A percentile compares a stretch with the other conserved stretches of the same genome.
These are phyloP conservation scores for Eueides isabella DNA, from an alignment of 1,140 invertebrate genomes.

Conservation along the genomic window DNA sequence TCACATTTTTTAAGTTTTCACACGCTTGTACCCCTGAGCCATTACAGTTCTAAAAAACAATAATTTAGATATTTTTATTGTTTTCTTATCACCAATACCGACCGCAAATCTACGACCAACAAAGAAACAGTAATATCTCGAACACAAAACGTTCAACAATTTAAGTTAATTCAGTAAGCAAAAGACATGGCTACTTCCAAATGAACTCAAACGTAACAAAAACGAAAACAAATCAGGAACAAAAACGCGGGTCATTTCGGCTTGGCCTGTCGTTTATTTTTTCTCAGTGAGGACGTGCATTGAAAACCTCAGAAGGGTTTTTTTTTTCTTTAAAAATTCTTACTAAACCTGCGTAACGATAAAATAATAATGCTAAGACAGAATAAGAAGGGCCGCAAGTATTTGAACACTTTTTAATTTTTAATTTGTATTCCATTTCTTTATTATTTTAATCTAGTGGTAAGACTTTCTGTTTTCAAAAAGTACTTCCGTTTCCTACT, in stretches of 20 bases:
- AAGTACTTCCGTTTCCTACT: too few species aligned
- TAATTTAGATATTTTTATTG: neutral
- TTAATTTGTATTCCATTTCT: conserved; percentile 51
- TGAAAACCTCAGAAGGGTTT: conserved; percentile 68
- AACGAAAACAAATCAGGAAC: conserved; percentile 80
- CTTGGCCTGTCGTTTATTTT: conserved; percentile 76
- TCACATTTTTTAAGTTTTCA: too few species aligned
- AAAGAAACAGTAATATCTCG: conserved; percentile 60
- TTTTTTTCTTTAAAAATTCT: conserved; percentile 66
- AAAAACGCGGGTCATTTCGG: conserved; percentile 81
- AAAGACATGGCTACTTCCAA: conserved; percentile 80
- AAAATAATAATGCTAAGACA: conserved; percentile 62
- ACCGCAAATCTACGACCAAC: conserved; percentile 55
- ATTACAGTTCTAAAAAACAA: neutral
- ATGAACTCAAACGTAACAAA: conserved; percentile 81
- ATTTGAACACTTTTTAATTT: conserved; percentile 67
- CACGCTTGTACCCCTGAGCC: too few species aligned
- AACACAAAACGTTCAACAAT: conserved; percentile 73
- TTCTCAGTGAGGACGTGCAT: conserved; percentile 77
- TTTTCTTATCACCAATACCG: conserved; percentile 28
- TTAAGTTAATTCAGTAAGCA: conserved; percentile 81
- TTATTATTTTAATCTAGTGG: neutral
- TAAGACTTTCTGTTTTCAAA: too few species aligned
- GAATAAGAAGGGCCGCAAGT: conserved; percentile 56
- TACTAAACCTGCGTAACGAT: conserved; percentile 64